Evolutionary conservation across 2,797 vertebrate genomes (phyloP).

Genomic region (Chaenodraco wilsoni): DNA sequence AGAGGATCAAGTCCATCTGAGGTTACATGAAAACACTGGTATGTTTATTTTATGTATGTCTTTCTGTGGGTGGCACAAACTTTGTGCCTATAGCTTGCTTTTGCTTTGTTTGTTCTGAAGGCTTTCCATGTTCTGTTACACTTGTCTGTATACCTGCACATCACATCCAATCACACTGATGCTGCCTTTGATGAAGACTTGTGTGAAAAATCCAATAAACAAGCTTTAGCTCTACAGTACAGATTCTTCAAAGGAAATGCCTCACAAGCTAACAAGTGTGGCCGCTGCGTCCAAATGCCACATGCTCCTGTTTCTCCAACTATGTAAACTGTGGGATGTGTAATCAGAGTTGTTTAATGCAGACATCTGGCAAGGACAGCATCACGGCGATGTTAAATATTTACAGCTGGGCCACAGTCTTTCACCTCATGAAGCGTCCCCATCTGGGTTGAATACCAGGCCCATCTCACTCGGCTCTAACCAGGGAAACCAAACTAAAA

Average conservation of each 20-base stretch:
- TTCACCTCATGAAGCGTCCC: conserved; percentile 83
- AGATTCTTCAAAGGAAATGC: conserved; percentile 74
- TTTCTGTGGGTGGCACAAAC: conserved; percentile 1
- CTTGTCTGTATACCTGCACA: conserved; percentile 67
- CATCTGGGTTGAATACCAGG: conserved; percentile 82
- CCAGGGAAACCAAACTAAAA: conserved; percentile 76
- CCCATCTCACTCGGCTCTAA: conserved; percentile 69
- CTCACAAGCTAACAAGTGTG: conserved; percentile 81
- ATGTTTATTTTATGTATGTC: conserved; percentile 14
- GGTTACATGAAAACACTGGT: neutral
- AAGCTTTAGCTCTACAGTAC: conserved; percentile 63
- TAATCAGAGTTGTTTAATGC: conserved; percentile 89
- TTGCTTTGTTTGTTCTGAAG: conserved; percentile 8
- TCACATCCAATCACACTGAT: conserved; percentile 57
- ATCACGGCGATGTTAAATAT: conserved; percentile 83
- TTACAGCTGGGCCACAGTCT: conserved; percentile 85
- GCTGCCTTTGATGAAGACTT: conserved; percentile 74
- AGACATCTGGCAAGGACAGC: conserved; percentile 84
- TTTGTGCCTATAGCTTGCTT: conserved; percentile 30
- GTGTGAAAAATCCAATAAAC: conserved; percentile 78
- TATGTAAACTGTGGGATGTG: conserved; percentile 87
- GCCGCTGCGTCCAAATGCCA: conserved; percentile 77
- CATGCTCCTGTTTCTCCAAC: conserved; percentile 87
- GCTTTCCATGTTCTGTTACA: conserved; percentile 47
- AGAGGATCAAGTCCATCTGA: conserved; percentile 14